phyloP scores from a whole-genome alignment of 2,113 vertebrate genomes.

The Nyctereutes procyonoides region DNA sequence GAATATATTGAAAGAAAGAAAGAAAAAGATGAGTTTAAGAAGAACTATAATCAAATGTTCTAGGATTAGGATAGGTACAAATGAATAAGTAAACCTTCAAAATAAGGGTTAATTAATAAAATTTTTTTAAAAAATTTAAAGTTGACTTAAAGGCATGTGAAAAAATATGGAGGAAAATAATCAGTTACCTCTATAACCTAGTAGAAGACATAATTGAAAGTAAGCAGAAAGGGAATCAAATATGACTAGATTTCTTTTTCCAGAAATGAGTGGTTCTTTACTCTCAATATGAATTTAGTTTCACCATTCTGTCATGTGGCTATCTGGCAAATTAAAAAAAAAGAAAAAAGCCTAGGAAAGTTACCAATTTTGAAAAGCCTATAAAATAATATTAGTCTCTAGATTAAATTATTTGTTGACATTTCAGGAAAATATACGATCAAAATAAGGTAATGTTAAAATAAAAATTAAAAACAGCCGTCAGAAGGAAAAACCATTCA shows the following conservation, averaged over 20 bases:
- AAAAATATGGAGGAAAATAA: neutral
- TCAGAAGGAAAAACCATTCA: neutral
- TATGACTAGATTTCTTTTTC: neutral
- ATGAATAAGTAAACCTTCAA: neutral
- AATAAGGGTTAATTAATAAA: neutral
- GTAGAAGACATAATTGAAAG: neutral
- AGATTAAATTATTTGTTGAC: neutral
- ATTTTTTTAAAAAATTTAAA: neutral
- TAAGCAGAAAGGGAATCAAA: neutral
- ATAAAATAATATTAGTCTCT: neutral
- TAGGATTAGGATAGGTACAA: neutral
- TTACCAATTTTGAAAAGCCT: neutral
- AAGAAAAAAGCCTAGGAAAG: neutral
- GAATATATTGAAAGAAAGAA: neutral
- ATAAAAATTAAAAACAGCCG: neutral
- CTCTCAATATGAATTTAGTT: neutral
- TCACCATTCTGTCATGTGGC: neutral
- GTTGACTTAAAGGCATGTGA: neutral
- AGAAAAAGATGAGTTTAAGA: neutral
- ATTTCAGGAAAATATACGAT: neutral
- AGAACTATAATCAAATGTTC: neutral
- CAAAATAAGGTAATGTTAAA: neutral
- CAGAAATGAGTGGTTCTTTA: neutral
- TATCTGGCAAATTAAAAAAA: neutral
- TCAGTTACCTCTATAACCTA: neutral